These are phyloP conservation scores for Semicossyphus pulcher DNA, from an alignment of 2,113 vertebrate species.

Conservation along the genomic window DNA sequence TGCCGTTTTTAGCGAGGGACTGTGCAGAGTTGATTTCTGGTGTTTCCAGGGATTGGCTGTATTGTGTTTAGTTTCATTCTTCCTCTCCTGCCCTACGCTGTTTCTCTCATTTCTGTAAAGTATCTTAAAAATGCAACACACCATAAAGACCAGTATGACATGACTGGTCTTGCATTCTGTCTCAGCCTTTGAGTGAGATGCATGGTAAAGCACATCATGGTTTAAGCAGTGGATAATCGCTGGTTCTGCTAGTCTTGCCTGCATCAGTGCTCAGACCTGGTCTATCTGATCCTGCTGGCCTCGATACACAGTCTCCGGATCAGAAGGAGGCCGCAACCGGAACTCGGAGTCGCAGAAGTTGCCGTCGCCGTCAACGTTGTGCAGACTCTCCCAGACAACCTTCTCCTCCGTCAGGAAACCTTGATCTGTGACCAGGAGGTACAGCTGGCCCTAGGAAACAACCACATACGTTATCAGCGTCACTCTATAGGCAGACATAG, in stretches of 20 bases:
- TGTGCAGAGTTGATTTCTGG: neutral
- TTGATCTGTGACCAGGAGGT: conserved; percentile 97
- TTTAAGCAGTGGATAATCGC: conserved; percentile 14
- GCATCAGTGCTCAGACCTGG: conserved; percentile 85
- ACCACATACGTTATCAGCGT: conserved; percentile 12
- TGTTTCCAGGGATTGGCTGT: neutral
- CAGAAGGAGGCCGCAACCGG: conserved; percentile 93
- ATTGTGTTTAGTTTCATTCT: neutral
- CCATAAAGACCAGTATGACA: neutral
- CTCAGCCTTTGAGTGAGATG: neutral
- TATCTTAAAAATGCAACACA: neutral
- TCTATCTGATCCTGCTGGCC: conserved; percentile 99
- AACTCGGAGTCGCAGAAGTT: conserved; percentile 99
- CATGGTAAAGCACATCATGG: conserved; percentile 1
- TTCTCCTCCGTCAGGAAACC: conserved; percentile 99
- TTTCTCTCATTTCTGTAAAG: neutral
- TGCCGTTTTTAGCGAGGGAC: conserved; percentile 1
- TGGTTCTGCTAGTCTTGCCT: conserved; percentile 51
- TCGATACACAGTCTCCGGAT: conserved; percentile 94
- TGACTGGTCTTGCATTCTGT: neutral
- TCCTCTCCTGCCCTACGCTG: neutral
- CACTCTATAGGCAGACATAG: neutral
- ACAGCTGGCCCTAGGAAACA: conserved; percentile 91
- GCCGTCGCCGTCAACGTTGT: conserved; percentile 97
- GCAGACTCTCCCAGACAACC: conserved; percentile 98